Evolutionary conservation across 2,113 vertebrate species (phyloP), one percentile per base, ranked within the genome.

Genomic region (Pogona vitticeps): DNA sequence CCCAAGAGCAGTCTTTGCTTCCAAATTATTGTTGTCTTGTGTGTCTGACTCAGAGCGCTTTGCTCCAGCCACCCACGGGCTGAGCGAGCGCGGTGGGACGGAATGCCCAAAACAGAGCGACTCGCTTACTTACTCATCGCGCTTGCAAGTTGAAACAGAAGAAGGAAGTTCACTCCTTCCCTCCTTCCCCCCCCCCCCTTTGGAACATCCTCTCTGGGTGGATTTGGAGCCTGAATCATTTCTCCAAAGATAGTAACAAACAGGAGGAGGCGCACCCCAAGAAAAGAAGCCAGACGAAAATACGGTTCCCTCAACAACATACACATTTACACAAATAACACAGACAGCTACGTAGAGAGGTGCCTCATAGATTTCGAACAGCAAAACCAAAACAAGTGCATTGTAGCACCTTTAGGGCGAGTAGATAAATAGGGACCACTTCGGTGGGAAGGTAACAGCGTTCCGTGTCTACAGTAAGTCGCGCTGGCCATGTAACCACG

Each of bases 11-110:
- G 52, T n/a, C 80, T 52, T 58, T 75, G 31, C 68, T 42, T 31
- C 17, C 23, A 38, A 79, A 58, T 67, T 20, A 26, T 28, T 65
- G 68, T 86, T 46, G 70, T 84, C 42, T 38, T 76, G 58, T 76
- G 58, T 46, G 83, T 83, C 88, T 91, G 86, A 88, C 36, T 92
- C 90, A 92, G 86, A 79, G 20, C 61, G 17, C 67, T 73, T 18
- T 28, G 85, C 92, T 93, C 91, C 85, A 82, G 79, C 80, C 87
- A 88, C 70, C 83, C 83, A 40, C 26, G 40, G 1, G 83, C n/a
- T n/a, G n/a, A n/a, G n/a, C n/a, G 67, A 68, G 73, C 85, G 15
- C 7, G 23, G 13, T 78, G 65, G 63, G 1, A 13, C 26, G 9
- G 6, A 8, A 42, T 65, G 75, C 56, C 6, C 12, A 80, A 59